A percentile compares a stretch with the other conserved stretches of the same genome.
These are phyloP conservation scores for Drosophila subquinaria DNA, from an alignment of 2,888 invertebrate species.

Conservation along the genomic window DNA sequence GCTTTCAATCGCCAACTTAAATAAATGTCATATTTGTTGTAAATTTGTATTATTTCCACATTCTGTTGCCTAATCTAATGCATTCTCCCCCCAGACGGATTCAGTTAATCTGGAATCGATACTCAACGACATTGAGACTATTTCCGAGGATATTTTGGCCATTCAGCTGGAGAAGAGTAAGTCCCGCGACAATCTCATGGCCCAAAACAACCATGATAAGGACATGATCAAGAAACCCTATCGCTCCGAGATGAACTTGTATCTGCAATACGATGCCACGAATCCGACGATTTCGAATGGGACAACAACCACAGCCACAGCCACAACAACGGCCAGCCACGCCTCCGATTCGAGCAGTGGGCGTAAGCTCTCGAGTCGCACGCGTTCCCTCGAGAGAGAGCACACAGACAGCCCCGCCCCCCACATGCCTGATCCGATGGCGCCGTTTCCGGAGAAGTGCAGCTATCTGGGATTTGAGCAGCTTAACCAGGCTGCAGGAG, in stretches of 20 bases:
- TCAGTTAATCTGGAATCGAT: slow-evolving; percentile 90
- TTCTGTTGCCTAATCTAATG: background rate
- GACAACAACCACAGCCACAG: slow-evolving; percentile 12
- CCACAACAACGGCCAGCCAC: slow-evolving; percentile 20
- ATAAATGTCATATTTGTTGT: no score
- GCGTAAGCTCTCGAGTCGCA: slow-evolving; percentile 53
- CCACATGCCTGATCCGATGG: slow-evolving; percentile 84
- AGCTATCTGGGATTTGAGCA: slow-evolving; percentile 84
- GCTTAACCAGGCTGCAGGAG: slow-evolving; percentile 65
- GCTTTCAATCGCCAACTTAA: background rate
- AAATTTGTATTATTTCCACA: no score
- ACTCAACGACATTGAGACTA: slow-evolving; percentile 89
- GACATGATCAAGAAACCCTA: slow-evolving; percentile 83
- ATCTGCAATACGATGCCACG: slow-evolving; percentile 83
- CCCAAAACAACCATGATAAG: slow-evolving; percentile 35
- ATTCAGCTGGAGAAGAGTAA: slow-evolving; percentile 83
- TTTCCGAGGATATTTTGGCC: slow-evolving; percentile 85
- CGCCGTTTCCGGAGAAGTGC: slow-evolving; percentile 84
- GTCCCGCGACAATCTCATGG: slow-evolving; percentile 75
- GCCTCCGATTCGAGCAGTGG: slow-evolving; percentile 40
- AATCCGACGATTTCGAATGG: slow-evolving; percentile 74
- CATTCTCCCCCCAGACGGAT: slow-evolving; percentile 80
- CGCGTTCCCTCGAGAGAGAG: slow-evolving; percentile 79
- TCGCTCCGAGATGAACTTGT: slow-evolving; percentile 85
- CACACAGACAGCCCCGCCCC: slow-evolving; percentile 84